These are phyloP conservation scores for Eulithis prunata DNA, from an alignment of 2,888 invertebrate species.

Conservation along the genomic window DNA sequence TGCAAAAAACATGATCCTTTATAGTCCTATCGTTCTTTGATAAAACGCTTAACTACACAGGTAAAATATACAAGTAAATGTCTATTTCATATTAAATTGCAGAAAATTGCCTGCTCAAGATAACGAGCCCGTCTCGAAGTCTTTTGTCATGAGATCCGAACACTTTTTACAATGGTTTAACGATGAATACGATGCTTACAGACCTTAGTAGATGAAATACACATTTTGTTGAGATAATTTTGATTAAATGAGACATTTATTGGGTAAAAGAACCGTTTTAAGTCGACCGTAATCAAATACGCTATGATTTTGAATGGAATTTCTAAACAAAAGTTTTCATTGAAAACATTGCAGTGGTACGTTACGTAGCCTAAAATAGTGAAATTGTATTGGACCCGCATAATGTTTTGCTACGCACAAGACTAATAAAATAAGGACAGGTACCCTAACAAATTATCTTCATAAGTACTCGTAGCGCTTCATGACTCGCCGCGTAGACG, in stretches of 20 bases:
- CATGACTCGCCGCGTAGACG: constrained; percentile 48
- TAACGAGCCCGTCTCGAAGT: constrained; percentile 53
- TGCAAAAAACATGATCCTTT: constrained; percentile 22
- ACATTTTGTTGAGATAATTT: background rate
- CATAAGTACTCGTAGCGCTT: constrained; percentile 43
- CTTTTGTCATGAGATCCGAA: constrained; percentile 45
- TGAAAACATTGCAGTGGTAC: too few species aligned
- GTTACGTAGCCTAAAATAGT: background rate
- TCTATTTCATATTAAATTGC: constrained; percentile 52
- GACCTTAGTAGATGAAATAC: background rate
- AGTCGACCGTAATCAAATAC: background rate
- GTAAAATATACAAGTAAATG: constrained; percentile 45
- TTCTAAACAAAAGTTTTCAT: too few species aligned
- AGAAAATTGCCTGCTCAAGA: constrained; percentile 62
- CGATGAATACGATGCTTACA: constrained; percentile 36
- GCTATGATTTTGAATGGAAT: too few species aligned
- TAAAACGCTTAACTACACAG: constrained; percentile 42
- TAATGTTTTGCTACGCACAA: constrained; percentile 6
- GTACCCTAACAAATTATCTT: constrained; percentile 49
- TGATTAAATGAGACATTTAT: too few species aligned
- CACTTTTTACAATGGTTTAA: constrained; percentile 43
- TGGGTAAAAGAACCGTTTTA: background rate
- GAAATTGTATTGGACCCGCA: background rate
- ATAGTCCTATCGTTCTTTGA: constrained; percentile 32
- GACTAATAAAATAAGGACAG: constrained; percentile 34